Conservation (phyloP, 2,113 vertebrate genomes). For the Alces alces region DNA sequence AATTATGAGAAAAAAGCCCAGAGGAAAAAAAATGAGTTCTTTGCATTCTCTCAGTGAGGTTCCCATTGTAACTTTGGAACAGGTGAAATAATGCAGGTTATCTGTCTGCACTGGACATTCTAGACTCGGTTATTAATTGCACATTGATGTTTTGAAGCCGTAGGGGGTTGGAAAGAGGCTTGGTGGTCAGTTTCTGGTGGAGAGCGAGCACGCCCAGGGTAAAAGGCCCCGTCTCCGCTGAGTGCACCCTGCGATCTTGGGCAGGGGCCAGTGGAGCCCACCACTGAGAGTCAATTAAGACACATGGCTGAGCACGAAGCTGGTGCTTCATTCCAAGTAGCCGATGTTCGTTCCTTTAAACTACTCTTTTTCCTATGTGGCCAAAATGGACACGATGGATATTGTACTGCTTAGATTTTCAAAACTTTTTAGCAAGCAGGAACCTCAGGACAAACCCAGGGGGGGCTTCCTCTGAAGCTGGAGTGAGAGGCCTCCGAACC, state of each 20-base stretch:
- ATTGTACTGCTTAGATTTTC: not conserved
- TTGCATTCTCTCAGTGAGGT: not conserved
- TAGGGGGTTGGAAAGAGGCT: not conserved
- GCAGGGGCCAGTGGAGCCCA: not conserved
- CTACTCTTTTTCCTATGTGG: not conserved
- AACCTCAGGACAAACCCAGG: not conserved
- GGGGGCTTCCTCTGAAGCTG: not conserved
- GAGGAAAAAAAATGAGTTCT: not conserved
- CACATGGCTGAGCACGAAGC: not conserved
- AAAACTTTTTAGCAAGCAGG: not conserved
- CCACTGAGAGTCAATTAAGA: not conserved
- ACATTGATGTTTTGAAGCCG: not conserved
- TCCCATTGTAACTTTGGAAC: not conserved
- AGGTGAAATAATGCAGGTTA: not conserved
- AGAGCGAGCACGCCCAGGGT: no score
- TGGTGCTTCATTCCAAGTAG: not conserved
- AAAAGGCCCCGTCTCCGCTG: not conserved
- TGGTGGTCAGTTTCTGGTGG: not conserved
- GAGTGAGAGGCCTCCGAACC: not conserved
- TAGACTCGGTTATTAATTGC: not conserved
- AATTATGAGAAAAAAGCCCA: not conserved
- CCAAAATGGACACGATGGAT: not conserved
- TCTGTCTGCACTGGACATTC: not conserved
- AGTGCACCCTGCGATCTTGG: fast-evolving
- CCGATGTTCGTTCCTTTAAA: not conserved